Base-by-base conservation (phyloP, 2,113 vertebrate genomes). In the Onychorhynchus coronatus region DNA sequence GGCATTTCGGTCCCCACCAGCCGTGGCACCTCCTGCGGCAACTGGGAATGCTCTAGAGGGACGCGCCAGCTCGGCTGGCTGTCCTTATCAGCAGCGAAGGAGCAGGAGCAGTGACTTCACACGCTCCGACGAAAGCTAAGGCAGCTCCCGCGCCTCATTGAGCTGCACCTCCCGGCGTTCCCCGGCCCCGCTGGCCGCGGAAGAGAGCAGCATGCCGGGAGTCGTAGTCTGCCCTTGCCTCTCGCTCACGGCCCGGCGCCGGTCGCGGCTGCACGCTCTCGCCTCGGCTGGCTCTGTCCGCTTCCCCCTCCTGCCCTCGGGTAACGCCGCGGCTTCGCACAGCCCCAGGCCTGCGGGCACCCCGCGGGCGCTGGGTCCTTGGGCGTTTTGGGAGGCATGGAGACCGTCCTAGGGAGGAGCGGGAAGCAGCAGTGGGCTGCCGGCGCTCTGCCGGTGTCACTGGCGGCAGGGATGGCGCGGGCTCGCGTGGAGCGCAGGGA, bases 111-210 rank as follows among this genome's bases (percentile, higher is more conserved):
- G 0, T 0, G 3, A 4, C 1, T 0, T 5, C 3, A 3, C 19
- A 1, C 0, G 0, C 28, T 3, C 21, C 0, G 18, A 0, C 28
- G 24, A 3, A 3, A 46, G 6, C 3, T 0, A 8, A 0, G 2
- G 7, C 44, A 1, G 3, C 0, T 6, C 2, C 37, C 1, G 5
- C 1, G 11, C 9, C 3, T 4, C 18, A 1, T 1, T 3, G 17
- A 31, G 20, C 44, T 4, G 21, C 18, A 0, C 27, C 9, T 85
- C 94, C 91, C 91, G 10, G 89, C 83, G 4, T 75, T 78, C 85
- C 83, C 46, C 28, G 21, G 77, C 20, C 0, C 8, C 23, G 6
- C 3, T 9, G 3, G 23, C 65, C 8, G 5, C 93, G 96, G 95
- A 92, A 95, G 93, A 76, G 67, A 33, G 76, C 88, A 30, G 96